Conservation (phyloP, 1,140 invertebrate species). For the Pseudomyrmex sp. region DNA sequence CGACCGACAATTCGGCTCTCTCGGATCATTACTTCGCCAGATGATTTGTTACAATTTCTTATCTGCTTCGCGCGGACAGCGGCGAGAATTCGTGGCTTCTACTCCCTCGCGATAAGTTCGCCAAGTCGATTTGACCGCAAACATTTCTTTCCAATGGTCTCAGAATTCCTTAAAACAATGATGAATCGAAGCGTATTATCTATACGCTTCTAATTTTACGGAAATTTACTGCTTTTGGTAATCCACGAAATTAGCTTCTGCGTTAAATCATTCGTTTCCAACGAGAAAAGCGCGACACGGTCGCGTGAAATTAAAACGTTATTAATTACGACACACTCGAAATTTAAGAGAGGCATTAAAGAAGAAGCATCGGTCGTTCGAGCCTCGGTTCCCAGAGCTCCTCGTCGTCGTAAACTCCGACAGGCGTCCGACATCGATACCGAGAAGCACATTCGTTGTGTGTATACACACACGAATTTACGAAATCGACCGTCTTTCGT, state of each 20-base stretch:
- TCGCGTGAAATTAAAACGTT: slow-evolving; percentile 10
- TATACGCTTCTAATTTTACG: no score
- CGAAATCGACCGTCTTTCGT: not conserved
- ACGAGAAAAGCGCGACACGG: not conserved
- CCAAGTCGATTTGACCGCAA: not conserved
- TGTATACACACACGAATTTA: not conserved
- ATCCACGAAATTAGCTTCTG: not conserved
- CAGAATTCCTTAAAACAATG: not conserved
- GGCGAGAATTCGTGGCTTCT: not conserved
- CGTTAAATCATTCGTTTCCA: not conserved
- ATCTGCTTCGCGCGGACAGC: no score
- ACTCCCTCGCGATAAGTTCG: not conserved
- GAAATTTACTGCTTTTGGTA: not conserved
- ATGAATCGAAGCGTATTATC: no score
- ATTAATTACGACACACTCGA: not conserved
- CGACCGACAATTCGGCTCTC: slow-evolving; percentile 47
- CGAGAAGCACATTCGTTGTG: not conserved
- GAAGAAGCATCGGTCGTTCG: not conserved
- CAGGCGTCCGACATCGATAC: not conserved
- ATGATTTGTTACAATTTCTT: not conserved
- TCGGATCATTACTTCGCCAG: not conserved
- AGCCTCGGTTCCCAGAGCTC: not conserved
- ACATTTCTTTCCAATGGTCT: not conserved
- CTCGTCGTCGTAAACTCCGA: not conserved
- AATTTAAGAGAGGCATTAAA: slow-evolving; percentile 32